Evolutionary conservation across 2,113 vertebrate species (phyloP), one percentile per base, ranked within the genome.

Genomic region (Perca flavescens): DNA sequence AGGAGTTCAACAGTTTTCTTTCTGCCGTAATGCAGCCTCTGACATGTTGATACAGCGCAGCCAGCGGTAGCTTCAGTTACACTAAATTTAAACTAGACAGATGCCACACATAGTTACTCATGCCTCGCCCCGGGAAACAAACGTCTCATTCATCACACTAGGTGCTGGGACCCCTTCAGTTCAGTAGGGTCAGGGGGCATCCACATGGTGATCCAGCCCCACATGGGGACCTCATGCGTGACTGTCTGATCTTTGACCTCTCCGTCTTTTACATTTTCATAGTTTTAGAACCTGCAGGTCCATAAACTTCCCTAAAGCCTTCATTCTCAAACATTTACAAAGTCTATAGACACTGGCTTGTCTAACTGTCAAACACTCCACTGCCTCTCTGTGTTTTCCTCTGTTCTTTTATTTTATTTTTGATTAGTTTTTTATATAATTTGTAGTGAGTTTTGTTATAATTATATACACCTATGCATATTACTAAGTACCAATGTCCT

Each of bases 51-150:
- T 92, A 90, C 91, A 94, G 86, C 78, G 68, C 91, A 88, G 90
- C 91, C 91, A 92, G 89, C 76, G 61, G 88, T 92, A 94, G 95
- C 91, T 96, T 95, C 89, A 93, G 95, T 96, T 96, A 95, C 94
- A 95, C 95, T 96, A 95, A 95, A 95, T 95, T 96, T 96, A 96
- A 96, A 95, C 94, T 94, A 95, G 93, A 95, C 94, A 95, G 94
- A 95, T 96, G 94, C 95, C 95, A 93, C 90, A 91, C 95, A 96
- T 96, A 94, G 90, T 94, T 95, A 93, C 92, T 94, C 90, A 89
- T 94, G 94, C 94, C 94, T 94, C 90, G 57, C 94, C 94, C 94
- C 77, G 43, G 89, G 89, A 93, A 95, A 95, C 94, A 95, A 95
- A 93, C 79, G 84, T 92, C 93, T 93, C 91, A 92, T 93, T 92